Conservation (phyloP, 2,888 invertebrate species). For the Plemyria rubiginata region DNA sequence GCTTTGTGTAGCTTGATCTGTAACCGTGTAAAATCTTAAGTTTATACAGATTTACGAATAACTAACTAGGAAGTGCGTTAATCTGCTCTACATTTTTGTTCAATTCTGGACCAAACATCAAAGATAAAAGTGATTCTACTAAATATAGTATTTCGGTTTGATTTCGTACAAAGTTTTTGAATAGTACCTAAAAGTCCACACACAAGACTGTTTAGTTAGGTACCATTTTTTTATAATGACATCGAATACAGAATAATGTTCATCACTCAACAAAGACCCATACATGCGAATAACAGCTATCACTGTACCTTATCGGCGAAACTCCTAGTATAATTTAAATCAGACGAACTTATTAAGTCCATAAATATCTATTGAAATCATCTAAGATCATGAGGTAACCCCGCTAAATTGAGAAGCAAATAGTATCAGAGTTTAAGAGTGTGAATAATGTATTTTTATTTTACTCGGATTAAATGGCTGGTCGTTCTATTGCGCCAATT, state of each 20-base stretch:
- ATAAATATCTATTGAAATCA: conserved; percentile 51
- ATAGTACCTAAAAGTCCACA: too few relatives aligned
- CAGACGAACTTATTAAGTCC: conserved; percentile 37
- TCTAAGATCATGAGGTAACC: conserved; percentile 43
- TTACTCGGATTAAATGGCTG: conserved; percentile 24
- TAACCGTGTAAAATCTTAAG: too few relatives aligned
- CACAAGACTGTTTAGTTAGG: too few relatives aligned
- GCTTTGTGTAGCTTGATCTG: too few relatives aligned
- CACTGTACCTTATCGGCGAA: conserved; percentile 22
- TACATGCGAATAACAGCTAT: conserved; percentile 13
- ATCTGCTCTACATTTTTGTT: too few relatives aligned
- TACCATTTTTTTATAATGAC: too few relatives aligned
- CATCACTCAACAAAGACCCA: conserved; percentile 19
- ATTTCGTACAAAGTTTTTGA: too few relatives aligned
- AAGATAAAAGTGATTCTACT: too few relatives aligned
- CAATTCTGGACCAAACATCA: too few relatives aligned
- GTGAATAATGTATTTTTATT: neutral
- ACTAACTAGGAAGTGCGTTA: too few relatives aligned
- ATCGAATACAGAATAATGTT: neutral
- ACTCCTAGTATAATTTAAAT: conserved; percentile 25
- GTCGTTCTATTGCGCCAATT: conserved; percentile 69
- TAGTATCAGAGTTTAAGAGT: neutral
- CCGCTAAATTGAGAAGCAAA: conserved; percentile 37
- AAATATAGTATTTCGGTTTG: too few relatives aligned
- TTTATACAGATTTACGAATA: too few relatives aligned